Evolutionary conservation across 2,888 invertebrate genomes (phyloP).

Genomic region (Drosophila neutralis): DNA sequence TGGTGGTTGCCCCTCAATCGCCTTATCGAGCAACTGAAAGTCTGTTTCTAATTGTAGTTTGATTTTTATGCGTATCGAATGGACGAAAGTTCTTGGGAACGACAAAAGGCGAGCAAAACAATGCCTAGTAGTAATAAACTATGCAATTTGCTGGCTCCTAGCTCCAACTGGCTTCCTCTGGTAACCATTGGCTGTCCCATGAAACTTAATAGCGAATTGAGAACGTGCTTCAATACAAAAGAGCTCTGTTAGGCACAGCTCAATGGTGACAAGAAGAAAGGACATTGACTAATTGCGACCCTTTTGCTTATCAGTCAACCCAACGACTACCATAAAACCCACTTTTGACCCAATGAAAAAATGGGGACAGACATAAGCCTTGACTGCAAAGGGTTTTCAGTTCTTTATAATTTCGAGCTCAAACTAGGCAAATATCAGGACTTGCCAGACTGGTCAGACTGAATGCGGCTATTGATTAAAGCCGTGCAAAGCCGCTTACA

Average conservation of each 20-base stretch:
- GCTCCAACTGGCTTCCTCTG: background rate
- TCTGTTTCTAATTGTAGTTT: conserved; percentile 77
- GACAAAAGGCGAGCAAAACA: conserved; percentile 9
- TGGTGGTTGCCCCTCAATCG: conserved; percentile 21
- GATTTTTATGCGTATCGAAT: conserved; percentile 78
- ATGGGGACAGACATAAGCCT: conserved; percentile 14
- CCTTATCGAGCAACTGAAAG: conserved; percentile 27
- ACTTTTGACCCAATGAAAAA: conserved; percentile 9
- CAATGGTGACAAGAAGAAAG: conserved; percentile 45
- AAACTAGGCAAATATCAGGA: conserved; percentile 4
- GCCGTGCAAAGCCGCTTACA: background rate
- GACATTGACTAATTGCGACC: conserved; percentile 71
- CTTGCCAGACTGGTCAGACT: background rate
- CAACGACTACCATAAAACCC: conserved; percentile 21
- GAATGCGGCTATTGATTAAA: background rate
- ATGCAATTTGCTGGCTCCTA: conserved; percentile 46
- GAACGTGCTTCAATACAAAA: conserved; percentile 70
- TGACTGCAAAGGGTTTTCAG: conserved; percentile 15
- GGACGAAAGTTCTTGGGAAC: conserved; percentile 42
- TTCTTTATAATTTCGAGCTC: conserved; percentile 1
- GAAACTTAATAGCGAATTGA: conserved; percentile 63
- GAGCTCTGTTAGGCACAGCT: conserved; percentile 36
- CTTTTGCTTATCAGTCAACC: conserved; percentile 59
- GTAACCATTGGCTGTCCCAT: conserved; percentile 29
- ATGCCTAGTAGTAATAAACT: conserved; percentile 37